Percentiles rank a stretch among this genome's conserved stretches.
Evolutionary conservation across 2,797 vertebrate genomes (phyloP).

Genomic region (Apogon hyalosoma): DNA sequence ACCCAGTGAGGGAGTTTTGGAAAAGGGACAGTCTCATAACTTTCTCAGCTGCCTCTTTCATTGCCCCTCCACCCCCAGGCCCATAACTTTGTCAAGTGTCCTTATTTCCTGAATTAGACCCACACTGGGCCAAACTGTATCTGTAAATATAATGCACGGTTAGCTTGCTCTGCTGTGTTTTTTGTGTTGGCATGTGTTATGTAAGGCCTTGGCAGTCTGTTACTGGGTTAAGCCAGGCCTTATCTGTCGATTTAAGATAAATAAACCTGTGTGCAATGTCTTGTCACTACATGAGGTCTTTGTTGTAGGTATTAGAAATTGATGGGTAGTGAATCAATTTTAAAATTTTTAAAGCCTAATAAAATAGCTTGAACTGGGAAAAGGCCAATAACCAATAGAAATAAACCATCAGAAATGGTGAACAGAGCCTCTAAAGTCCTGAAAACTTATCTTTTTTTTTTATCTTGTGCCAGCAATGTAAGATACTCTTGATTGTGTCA

Average conservation of each 20-base stretch:
- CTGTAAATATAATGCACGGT: constrained; percentile 40
- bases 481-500: too few relatives aligned
- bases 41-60: constrained; percentile 36
- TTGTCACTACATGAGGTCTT: not conserved
- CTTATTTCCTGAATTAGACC: constrained; percentile 50
- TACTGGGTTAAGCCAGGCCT: constrained; percentile 57
- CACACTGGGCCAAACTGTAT: constrained; percentile 15
- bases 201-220: constrained; percentile 45
- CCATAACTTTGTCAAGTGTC: constrained; percentile 36
- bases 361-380: too few relatives aligned
- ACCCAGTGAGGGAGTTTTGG: constrained; percentile 1
- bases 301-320: too few relatives aligned
- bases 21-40: constrained; percentile 12
- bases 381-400: too few relatives aligned
- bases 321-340: too few relatives aligned
- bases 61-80: constrained; percentile 12
- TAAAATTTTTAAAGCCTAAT: too few relatives aligned
- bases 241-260: constrained; percentile 65
- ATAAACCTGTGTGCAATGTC: not conserved
- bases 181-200: constrained; percentile 40
- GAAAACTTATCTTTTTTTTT: too few relatives aligned
- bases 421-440: too few relatives aligned
- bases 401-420: too few relatives aligned
- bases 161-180: constrained; percentile 26
- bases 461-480: too few relatives aligned